Base-by-base conservation (phyloP, 2,888 invertebrate species). In the Caenorhabditis angaria region DNA sequence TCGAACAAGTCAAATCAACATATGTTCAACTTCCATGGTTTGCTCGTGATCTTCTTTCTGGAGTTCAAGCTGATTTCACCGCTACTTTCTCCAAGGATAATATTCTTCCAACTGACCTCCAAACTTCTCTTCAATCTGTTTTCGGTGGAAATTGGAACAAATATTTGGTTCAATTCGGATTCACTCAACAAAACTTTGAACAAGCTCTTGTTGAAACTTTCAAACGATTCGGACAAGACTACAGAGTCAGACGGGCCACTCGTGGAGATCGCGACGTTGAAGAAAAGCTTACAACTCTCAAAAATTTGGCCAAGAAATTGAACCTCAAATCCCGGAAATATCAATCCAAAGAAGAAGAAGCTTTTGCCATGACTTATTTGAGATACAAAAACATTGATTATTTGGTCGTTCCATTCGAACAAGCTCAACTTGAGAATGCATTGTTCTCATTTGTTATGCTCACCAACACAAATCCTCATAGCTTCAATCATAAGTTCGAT, bases 361-460 rank as follows among this genome's bases (percentile, higher is more conserved):
- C 71, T 41, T 70, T 65, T 48, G 80, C 76, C 59, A 71, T 81
- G 68, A 18, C 76, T 60, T 76, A 75, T 69, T 47, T 80, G 57
- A 76, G 82, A 76, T 61, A 76, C 80, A 77, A 75, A 61, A 78
- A 83, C 57, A 77, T 85, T 70, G 85, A 87, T 72, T 74, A 70
- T 67, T 82, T 77, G 55, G 65, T 85, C 24, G 70, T 85, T 60
- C 84, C 85, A 57, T 53, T 86, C 56, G n/a, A 48, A n/a, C n/a
- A n/a, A n/a, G n/a, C n/a, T n/a, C n/a, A n/a, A n/a, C n/a, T n/a
- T n/a, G n/a, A n/a, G n/a, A n/a, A n/a, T n/a, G n/a, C n/a, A n/a
- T n/a, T n/a, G n/a, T n/a, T n/a, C n/a, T n/a, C n/a, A n/a, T n/a
- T n/a, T n/a, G n/a, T n/a, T n/a, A n/a, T n/a, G n/a, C n/a, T n/a